Evolutionary conservation across 2,888 invertebrate species (phyloP).

Genomic region (Biston stratarius): DNA sequence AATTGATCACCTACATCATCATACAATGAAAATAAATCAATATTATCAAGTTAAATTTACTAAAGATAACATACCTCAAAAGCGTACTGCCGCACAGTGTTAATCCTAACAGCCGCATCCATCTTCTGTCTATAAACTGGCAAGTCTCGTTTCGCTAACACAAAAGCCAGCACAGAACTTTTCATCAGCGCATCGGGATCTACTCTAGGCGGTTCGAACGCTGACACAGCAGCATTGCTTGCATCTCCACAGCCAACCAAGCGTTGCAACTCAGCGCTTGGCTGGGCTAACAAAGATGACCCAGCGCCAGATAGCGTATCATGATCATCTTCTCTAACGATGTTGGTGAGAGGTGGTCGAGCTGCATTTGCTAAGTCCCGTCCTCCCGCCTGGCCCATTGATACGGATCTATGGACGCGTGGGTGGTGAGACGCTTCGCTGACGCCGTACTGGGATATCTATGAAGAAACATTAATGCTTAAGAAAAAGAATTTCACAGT

Average conservation of each 20-base stretch:
- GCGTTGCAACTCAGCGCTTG: constrained; percentile 94
- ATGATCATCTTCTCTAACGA: constrained; percentile 61
- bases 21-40: no score
- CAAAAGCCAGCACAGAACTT: constrained; percentile 95
- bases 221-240: constrained; percentile 65
- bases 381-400: constrained; percentile 91
- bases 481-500: background rate
- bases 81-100: constrained; percentile 93
- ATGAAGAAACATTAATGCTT: background rate
- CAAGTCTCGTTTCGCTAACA: constrained; percentile 94
- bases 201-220: constrained; percentile 71
- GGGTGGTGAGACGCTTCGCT: constrained; percentile 48
- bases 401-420: constrained; percentile 94
- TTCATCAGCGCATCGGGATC: constrained; percentile 88
- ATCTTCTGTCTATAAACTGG: constrained; percentile 94
- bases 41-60: background rate
- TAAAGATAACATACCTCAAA: constrained; percentile 88
- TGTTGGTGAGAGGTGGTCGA: constrained; percentile 85
- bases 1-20: no score
- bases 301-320: constrained; percentile 89
- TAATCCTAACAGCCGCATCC: constrained; percentile 94
- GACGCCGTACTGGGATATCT: constrained; percentile 42
- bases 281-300: constrained; percentile 94
- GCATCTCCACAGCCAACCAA: constrained; percentile 85
- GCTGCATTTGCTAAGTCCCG: constrained; percentile 73